phyloP scores from a whole-genome alignment of 2,797 vertebrate genomes.

The Gallinago solitaria region DNA sequence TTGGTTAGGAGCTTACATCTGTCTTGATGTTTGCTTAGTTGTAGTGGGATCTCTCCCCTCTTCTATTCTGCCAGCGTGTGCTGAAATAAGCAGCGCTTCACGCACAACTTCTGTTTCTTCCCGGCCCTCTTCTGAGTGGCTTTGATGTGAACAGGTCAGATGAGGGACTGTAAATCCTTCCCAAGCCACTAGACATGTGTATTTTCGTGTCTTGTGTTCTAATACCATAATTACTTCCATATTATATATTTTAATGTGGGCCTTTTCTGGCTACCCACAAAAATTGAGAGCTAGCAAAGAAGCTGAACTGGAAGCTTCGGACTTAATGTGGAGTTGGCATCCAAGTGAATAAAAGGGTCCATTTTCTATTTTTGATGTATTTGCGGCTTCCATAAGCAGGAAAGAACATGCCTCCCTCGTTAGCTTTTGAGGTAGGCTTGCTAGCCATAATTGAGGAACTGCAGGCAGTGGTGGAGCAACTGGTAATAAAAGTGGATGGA shows the following conservation, averaged over 20 bases:
- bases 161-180: neutral
- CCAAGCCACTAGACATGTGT: neutral
- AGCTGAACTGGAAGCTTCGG: neutral
- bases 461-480: neutral
- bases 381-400: neutral
- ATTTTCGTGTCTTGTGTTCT: neutral
- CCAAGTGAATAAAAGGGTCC: constrained; percentile 5
- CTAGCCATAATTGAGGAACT: constrained; percentile 3
- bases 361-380: neutral
- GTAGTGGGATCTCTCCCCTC: neutral
- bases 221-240: neutral
- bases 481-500: constrained; percentile 1
- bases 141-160: neutral
- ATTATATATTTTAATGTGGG: neutral
- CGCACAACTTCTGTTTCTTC: neutral
- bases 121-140: neutral
- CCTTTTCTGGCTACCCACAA: neutral
- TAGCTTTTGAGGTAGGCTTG: neutral
- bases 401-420: neutral
- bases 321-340: neutral
- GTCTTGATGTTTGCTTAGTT: neutral
- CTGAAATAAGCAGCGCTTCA: neutral
- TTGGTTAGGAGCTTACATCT: neutral
- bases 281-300: neutral
- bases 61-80: neutral